Evolutionary conservation across 2,113 vertebrate species (phyloP), one percentile per base, ranked within the genome.

Genomic region (Pteronura brasiliensis): DNA sequence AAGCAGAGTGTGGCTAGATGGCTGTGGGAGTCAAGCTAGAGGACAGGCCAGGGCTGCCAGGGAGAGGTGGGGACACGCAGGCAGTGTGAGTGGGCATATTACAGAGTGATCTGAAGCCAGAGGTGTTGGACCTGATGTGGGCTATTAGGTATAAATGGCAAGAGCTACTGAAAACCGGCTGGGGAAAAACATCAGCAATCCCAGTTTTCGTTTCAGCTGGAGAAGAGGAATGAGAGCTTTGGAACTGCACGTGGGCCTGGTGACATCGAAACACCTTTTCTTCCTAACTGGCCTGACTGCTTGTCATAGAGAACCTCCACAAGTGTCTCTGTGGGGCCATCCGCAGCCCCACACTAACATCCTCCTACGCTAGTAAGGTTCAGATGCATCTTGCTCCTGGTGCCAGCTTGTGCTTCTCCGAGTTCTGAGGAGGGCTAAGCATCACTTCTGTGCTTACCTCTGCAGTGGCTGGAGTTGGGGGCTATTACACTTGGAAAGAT

Each of bases 351-450:
- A 2, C 1, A 14, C 2, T 3, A 1, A 44, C 7, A 14, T 42
- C 12, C 71, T 34, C 63, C n/a, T 14, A 18, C 4, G 36, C 49
- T 36, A 21, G 57, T 3, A 1, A 1, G 6, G 14, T 11, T 3
- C 1, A 6, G 25, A 27, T 31, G 71, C 13, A 4, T 4, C 20
- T 27, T 21, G 34, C 23, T 52, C 27, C 29, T 14, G 25, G 59
- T 0, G 0, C 67, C 67, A 77, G 69, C 49, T 13, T 4, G 0
- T 5, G 65, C 63, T 23, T 42, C 63, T 23, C n/a, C 8, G 4
- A 31, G 13, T 52, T 59, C 44, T 36, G 3, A 65, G 61, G 36
- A 27, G 21, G 1, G 9, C 82, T 29, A 25, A 20, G 31, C 31
- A 21, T 17, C 42, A 5, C 36, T 27, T 81, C 4, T 7, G 13